Conservation (phyloP, 2,888 invertebrate species). For the Agonopterix subpropinquella region DNA sequence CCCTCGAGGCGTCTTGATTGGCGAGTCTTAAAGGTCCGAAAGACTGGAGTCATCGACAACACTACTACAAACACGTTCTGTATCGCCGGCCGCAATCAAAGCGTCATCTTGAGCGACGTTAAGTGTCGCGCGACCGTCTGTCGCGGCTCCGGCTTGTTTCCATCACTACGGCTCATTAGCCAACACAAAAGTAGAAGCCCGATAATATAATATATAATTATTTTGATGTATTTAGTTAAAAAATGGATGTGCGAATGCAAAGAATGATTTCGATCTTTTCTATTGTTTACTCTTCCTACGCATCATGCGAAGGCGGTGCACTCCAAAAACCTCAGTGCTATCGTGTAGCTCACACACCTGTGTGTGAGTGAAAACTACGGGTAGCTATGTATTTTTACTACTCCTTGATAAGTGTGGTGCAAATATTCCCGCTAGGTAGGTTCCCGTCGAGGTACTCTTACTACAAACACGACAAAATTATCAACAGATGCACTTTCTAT, state of each 20-base stretch:
- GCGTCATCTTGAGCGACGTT: slow-evolving; percentile 37
- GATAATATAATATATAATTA: too few relatives aligned
- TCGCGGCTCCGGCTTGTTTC: slow-evolving; percentile 10
- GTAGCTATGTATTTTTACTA: too few relatives aligned
- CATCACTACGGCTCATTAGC: slow-evolving; percentile 30
- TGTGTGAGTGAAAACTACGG: background rate
- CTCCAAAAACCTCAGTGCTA: too few relatives aligned
- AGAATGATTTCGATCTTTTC: background rate
- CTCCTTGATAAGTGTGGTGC: too few relatives aligned
- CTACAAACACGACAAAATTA: slow-evolving; percentile 2
- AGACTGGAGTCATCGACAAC: too few relatives aligned
- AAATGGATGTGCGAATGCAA: too few relatives aligned
- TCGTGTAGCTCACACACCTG: background rate
- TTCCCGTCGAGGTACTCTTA: background rate
- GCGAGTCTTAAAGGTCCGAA: too few relatives aligned
- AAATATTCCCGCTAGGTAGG: too few relatives aligned
- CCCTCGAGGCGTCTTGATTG: too few relatives aligned
- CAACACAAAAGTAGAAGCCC: background rate
- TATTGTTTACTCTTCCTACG: background rate
- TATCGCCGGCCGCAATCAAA: slow-evolving; percentile 30
- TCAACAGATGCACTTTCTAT: slow-evolving; percentile 5
- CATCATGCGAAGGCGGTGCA: too few relatives aligned
- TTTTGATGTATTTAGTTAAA: too few relatives aligned
- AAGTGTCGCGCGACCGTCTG: slow-evolving; percentile 25
- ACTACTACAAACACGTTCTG: slow-evolving; percentile 16